Evolutionary conservation across 2,797 vertebrate species (phyloP).

Genomic region (Periophthalmus magnuspinnatus): DNA sequence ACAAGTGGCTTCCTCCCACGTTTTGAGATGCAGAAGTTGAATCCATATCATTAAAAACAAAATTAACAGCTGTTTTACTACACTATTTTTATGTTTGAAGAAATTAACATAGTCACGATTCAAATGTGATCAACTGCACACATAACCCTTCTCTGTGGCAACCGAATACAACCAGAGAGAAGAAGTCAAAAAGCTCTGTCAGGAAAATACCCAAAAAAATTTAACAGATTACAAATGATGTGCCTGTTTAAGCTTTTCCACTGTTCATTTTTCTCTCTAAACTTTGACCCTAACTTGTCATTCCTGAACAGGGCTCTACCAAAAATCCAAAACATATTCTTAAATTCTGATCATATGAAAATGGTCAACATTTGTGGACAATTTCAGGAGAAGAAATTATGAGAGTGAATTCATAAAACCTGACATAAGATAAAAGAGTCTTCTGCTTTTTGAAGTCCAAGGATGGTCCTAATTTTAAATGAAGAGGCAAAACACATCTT

Average conservation of each 20-base stretch:
- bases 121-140: neutral
- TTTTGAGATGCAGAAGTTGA: neutral
- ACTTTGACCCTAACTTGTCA: neutral
- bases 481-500: constrained; percentile 13
- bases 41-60: neutral
- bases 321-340: constrained; percentile 4
- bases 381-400: constrained; percentile 18
- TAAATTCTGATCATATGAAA: constrained; percentile 16
- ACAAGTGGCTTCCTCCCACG: neutral
- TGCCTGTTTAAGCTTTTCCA: neutral
- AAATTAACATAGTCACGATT: neutral
- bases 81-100: neutral
- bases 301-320: constrained; percentile 7
- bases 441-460: constrained; percentile 24
- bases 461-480: constrained; percentile 40
- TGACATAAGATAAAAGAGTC: constrained; percentile 44
- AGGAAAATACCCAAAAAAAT: neutral
- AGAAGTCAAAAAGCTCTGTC: neutral
- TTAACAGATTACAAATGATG: neutral
- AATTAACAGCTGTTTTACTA: neutral
- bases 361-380: constrained; percentile 16
- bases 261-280: neutral
- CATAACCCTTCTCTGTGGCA: neutral
- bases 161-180: neutral
- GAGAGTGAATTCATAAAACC: constrained; percentile 32